These are phyloP conservation scores for Sceloporus undulatus DNA, from an alignment of 2,113 vertebrate genomes.

Conservation along the genomic window DNA sequence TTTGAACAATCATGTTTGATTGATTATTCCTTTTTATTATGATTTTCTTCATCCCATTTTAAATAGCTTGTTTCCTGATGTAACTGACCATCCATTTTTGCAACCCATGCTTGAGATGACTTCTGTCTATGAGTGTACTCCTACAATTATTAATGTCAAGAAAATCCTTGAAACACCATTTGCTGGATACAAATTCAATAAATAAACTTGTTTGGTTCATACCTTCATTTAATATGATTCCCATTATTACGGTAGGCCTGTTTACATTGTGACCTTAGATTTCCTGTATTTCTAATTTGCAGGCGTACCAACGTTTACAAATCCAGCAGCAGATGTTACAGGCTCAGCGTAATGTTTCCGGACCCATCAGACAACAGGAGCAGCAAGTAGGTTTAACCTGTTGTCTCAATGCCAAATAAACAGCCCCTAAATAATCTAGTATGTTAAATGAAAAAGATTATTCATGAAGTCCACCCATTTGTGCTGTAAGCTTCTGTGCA, in stretches of 20 bases:
- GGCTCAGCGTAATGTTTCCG: slow-evolving; percentile 98
- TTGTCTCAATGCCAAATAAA: background rate
- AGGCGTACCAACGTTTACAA: slow-evolving; percentile 99
- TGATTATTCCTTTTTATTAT: background rate
- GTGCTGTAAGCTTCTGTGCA: background rate
- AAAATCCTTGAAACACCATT: background rate
- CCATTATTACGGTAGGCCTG: background rate
- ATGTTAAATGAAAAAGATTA: background rate
- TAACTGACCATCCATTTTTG: background rate
- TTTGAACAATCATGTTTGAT: background rate
- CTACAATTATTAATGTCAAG: background rate
- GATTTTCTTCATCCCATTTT: background rate
- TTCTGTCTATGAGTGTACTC: background rate
- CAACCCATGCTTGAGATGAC: background rate
- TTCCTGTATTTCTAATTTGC: background rate
- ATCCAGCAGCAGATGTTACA: slow-evolving; percentile 99
- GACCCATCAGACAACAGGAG: slow-evolving; percentile 99
- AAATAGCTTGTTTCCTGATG: background rate
- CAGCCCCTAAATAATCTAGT: background rate
- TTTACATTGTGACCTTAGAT: background rate
- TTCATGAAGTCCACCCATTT: slow-evolving; percentile 19
- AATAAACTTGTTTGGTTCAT: background rate
- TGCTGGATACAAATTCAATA: background rate
- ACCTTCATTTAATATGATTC: background rate
- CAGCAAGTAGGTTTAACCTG: slow-evolving; percentile 91